Conservation (phyloP, 2,113 vertebrate species). For the Eulacestoma nigropectus region DNA sequence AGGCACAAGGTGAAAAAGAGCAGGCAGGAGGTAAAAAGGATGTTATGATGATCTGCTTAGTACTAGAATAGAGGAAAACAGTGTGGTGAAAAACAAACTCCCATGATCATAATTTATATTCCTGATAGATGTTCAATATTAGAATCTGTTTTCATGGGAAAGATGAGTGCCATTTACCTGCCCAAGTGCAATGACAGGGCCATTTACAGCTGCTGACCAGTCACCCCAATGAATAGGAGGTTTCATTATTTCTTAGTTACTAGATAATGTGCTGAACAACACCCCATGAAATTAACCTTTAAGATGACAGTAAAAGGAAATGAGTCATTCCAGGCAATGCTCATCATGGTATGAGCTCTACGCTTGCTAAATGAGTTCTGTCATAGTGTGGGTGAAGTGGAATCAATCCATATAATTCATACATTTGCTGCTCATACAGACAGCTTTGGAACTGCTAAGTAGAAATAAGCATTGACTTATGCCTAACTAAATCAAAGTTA, state of each 20-base stretch:
- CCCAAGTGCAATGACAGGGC: background rate
- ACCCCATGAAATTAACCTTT: slow-evolving; percentile 41
- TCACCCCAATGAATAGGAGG: background rate
- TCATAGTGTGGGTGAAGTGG: slow-evolving; percentile 28
- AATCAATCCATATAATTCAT: slow-evolving; percentile 24
- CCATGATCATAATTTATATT: background rate
- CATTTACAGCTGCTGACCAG: background rate
- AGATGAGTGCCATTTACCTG: background rate
- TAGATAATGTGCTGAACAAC: background rate
- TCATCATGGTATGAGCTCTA: background rate
- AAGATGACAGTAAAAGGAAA: slow-evolving; percentile 32
- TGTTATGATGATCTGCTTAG: background rate
- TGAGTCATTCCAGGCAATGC: slow-evolving; percentile 8
- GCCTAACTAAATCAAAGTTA: background rate
- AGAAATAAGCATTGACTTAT: background rate
- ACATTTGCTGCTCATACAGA: background rate
- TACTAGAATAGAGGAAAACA: background rate
- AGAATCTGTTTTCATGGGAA: background rate
- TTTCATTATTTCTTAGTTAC: background rate
- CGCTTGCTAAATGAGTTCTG: slow-evolving; percentile 25
- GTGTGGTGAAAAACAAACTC: background rate
- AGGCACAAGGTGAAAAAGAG: background rate
- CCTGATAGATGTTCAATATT: rapidly evolving
- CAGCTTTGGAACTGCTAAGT: background rate
- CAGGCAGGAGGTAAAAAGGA: background rate